Percentiles rank a stretch among this genome's conserved stretches.
Evolutionary conservation across 2,113 vertebrate genomes (phyloP).

Genomic region (Ondatra zibethicus): DNA sequence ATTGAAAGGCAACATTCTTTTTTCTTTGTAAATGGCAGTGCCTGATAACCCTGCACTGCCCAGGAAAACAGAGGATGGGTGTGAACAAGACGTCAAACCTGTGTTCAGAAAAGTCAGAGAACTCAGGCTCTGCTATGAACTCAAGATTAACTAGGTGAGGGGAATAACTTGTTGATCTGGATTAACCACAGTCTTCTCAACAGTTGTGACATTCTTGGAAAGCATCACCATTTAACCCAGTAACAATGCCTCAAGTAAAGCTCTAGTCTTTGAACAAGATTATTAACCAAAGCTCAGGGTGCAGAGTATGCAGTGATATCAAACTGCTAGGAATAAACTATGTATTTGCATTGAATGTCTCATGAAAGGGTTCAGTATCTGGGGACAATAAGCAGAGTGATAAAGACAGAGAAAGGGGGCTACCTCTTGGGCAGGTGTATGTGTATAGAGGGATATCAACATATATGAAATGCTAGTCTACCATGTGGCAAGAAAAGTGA

Average conservation of each 20-base stretch:
- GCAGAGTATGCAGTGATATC: too few species aligned
- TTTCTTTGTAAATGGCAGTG: background rate
- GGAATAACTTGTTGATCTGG: background rate
- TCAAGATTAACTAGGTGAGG: background rate
- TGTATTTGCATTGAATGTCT: background rate
- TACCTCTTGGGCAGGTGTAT: background rate
- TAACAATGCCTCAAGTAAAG: background rate
- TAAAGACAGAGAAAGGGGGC: background rate
- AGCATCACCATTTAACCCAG: background rate
- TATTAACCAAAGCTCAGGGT: background rate
- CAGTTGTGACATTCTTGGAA: background rate
- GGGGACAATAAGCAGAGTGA: background rate
- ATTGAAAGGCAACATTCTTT: constrained; percentile 19
- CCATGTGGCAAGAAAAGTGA: background rate
- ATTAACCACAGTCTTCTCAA: background rate
- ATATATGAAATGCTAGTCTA: fast-evolving
- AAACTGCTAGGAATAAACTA: background rate
- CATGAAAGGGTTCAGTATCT: background rate
- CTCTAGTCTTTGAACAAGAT: background rate
- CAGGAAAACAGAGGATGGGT: background rate
- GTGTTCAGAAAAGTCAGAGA: background rate
- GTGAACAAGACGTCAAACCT: background rate
- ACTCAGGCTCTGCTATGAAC: background rate
- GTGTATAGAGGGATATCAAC: background rate
- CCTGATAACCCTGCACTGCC: background rate